Evolutionary conservation across 2,113 vertebrate species (phyloP).

Genomic region (Pseudorhombus dupliciocellatus): DNA sequence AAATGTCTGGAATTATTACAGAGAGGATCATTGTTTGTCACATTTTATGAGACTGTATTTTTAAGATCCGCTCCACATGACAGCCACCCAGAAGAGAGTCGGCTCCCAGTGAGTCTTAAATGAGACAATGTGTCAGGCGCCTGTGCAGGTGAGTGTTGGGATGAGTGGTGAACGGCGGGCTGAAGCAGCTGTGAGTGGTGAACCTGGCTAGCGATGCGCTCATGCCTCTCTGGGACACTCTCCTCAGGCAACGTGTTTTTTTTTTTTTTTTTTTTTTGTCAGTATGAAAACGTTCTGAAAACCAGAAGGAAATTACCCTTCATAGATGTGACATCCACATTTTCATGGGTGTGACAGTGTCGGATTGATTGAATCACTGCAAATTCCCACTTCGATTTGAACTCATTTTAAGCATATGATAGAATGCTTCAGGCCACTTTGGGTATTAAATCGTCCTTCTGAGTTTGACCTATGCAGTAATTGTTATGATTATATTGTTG

Average conservation of each 20-base stretch:
- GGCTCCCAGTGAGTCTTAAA: constrained; percentile 14
- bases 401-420: constrained; percentile 29
- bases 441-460: constrained; percentile 16
- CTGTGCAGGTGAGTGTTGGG: constrained; percentile 19
- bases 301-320: constrained; percentile 56
- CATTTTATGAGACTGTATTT: neutral
- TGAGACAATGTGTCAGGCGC: constrained; percentile 11
- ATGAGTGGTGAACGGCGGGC: constrained; percentile 19
- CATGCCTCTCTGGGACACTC: constrained; percentile 34
- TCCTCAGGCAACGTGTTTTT: constrained; percentile 40
- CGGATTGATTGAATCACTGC: constrained; percentile 31
- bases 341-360: constrained; percentile 37
- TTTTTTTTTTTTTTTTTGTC: constrained; percentile 23
- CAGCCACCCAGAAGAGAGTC: constrained; percentile 7
- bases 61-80: constrained; percentile 8
- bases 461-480: constrained; percentile 37
- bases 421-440: constrained; percentile 7
- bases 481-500: constrained; percentile 10
- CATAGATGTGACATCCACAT: constrained; percentile 45
- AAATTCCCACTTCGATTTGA: constrained; percentile 23
- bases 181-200: constrained; percentile 42
- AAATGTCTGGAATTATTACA: too few species aligned
- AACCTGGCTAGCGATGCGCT: constrained; percentile 51
- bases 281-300: constrained; percentile 36
- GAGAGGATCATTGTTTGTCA: too few species aligned